phyloP scores from a whole-genome alignment of 64 coral and sea anemone genomes.

The Pachyseris speciosa region DNA sequence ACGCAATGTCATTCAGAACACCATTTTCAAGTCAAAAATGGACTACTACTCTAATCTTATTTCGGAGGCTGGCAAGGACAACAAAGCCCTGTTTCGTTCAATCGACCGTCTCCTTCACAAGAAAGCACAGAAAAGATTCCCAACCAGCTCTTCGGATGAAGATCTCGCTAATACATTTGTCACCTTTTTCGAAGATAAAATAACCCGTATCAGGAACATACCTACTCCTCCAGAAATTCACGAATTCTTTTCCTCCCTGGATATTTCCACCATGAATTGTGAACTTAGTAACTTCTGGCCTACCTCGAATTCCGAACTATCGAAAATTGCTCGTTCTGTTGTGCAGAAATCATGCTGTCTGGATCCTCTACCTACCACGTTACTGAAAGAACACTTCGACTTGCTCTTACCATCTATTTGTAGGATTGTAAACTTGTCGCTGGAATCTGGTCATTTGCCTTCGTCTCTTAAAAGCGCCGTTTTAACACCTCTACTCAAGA shows the following conservation, averaged over 20 bases:
- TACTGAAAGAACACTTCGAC: background rate
- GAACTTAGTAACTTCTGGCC: background rate
- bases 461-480: conserved; percentile 10
- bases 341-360: too few species aligned
- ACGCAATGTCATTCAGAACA: too few species aligned
- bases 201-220: too few species aligned
- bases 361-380: background rate
- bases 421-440: too few species aligned
- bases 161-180: too few species aligned
- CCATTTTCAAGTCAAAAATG: too few species aligned
- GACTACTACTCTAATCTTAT: too few species aligned
- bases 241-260: background rate
- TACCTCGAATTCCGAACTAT: background rate
- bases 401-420: background rate
- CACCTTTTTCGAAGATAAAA: too few species aligned
- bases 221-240: background rate
- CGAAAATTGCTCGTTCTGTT: background rate
- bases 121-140: background rate
- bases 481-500: conserved; percentile 45
- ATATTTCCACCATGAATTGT: background rate
- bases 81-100: too few species aligned
- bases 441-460: background rate
- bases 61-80: too few species aligned
- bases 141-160: background rate
- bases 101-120: too few species aligned